These are phyloP conservation scores for Centropyge bicolor DNA, from an alignment of 2,797 vertebrate genomes.

Conservation along the genomic window DNA sequence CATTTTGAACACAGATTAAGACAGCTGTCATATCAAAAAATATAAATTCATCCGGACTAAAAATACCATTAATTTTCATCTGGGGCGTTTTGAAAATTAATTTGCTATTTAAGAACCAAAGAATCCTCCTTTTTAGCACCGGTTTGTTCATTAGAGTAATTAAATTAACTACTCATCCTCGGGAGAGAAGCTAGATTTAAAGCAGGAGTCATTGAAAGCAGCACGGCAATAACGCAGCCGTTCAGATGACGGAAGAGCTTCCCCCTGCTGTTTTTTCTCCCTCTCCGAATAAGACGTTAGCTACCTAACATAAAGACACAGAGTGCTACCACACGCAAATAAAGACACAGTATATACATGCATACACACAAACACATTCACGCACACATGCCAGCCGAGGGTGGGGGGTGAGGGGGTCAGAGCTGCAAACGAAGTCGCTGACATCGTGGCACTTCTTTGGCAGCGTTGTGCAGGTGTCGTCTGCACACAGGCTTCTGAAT, in stretches of 20 bases:
- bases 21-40: slow-evolving; percentile 80
- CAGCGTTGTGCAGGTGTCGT: slow-evolving; percentile 75
- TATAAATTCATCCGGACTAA: slow-evolving; percentile 67
- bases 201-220: slow-evolving; percentile 59
- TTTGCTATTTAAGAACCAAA: slow-evolving; percentile 76
- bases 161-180: slow-evolving; percentile 71
- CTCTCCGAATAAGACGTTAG: slow-evolving; percentile 49
- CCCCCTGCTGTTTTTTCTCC: slow-evolving; percentile 26
- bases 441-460: slow-evolving; percentile 83
- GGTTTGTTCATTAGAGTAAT: slow-evolving; percentile 78
- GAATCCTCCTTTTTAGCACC: slow-evolving; percentile 57
- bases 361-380: slow-evolving; percentile 14
- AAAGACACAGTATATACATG: slow-evolving; percentile 15
- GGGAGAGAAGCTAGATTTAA: slow-evolving; percentile 62
- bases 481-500: slow-evolving; percentile 76
- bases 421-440: slow-evolving; percentile 78
- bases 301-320: slow-evolving; percentile 31
- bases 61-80: slow-evolving; percentile 79
- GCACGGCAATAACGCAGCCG: slow-evolving; percentile 43
- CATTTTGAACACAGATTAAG: slow-evolving; percentile 75
- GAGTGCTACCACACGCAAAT: slow-evolving; percentile 13
- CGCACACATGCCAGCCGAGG: slow-evolving; percentile 13
- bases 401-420: slow-evolving; percentile 57
- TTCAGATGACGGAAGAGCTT: slow-evolving; percentile 27
- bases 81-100: slow-evolving; percentile 67